Evolutionary conservation across 2,797 vertebrate genomes (phyloP).

Genomic region (Tiaroga cobitis): DNA sequence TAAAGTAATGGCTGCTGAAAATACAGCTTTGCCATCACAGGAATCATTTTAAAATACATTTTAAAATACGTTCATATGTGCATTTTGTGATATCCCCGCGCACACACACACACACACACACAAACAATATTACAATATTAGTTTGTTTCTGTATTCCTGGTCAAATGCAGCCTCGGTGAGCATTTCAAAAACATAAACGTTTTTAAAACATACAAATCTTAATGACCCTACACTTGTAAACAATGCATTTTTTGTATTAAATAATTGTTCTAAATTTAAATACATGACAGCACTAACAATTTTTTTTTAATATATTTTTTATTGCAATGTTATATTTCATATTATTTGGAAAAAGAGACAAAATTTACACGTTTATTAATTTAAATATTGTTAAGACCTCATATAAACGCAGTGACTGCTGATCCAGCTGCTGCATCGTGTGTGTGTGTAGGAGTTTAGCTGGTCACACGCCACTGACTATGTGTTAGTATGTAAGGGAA

Average conservation of each 20-base stretch:
- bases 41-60: background rate
- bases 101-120: too few species aligned
- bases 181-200: too few species aligned
- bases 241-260: too few species aligned
- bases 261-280: background rate
- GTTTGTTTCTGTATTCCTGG: too few species aligned
- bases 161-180: too few species aligned
- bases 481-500: constrained; percentile 15
- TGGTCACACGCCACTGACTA: background rate
- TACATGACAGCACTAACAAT: background rate
- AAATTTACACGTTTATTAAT: background rate
- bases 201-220: too few species aligned
- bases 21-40: background rate
- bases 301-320: too few species aligned
- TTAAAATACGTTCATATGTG: background rate
- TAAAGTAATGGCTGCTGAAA: background rate
- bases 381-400: too few species aligned
- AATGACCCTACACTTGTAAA: too few species aligned
- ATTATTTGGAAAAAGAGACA: background rate
- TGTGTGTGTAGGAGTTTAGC: background rate
- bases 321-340: background rate
- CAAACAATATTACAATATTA: too few species aligned
- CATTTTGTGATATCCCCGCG: too few species aligned
- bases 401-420: background rate
- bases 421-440: background rate